Base-by-base conservation (phyloP, 2,888 invertebrate species). In the Bibio marci region DNA sequence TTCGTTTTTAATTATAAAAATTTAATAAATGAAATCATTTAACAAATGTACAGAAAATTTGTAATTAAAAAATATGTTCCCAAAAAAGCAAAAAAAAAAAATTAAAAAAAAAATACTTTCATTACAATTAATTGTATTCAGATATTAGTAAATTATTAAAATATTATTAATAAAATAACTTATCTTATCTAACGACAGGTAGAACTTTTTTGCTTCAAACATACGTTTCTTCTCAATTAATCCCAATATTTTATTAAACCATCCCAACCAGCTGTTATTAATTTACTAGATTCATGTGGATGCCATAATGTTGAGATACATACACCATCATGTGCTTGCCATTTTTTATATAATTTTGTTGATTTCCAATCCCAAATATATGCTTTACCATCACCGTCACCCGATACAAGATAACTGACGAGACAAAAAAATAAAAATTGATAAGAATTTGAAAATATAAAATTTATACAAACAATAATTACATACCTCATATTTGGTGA, bases 291-390 rank as follows among this genome's bases (percentile, higher is more conserved):
- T 60, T 99, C 98, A 56, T 98, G 97, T 0, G 98, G 98, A 67
- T 98, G 97, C 98, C 98, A 99, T 13, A 97, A 66, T 0, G 80
- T 76, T 13, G 80, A 75, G 44, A 95, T 95, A 57, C 97, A 97
- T 13, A 97, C 95, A 43, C 88, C 88, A 49, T 98, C 95, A 58
- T 99, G 98, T 1, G 98, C 98, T 62, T 97, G 95, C 88, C 98
- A 97, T 58, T 94, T 95, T 60, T 88, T 92, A 63, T 88, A 92
- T 44, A 98, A 67, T 64, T 95, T 94, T 45, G 97, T 97, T 0
- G 95, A 92, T 59, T 97, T 97, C 97, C 97, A 99, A 57, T 98
- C 97, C 98, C 98, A 99, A 33, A 98, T 78, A 62, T 91, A 97
- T 52, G 92, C 80, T 63, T 95, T 95, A 10, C 98, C 98, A 65